These are phyloP conservation scores for Aspidoscelis tigris DNA, from an alignment of 2,113 vertebrate species.

Conservation along the genomic window DNA sequence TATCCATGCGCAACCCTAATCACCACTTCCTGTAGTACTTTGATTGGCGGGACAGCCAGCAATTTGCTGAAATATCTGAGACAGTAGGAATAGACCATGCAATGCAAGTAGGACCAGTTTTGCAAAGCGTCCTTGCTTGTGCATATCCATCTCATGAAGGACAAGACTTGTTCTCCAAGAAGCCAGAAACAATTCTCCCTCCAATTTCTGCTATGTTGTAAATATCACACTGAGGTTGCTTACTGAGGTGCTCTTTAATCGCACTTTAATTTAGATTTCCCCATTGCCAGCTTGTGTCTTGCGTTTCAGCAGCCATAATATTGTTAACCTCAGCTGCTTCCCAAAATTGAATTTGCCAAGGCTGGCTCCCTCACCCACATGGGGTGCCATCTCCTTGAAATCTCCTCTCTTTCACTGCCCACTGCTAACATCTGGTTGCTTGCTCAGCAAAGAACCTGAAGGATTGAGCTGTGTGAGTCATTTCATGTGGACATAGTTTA, in stretches of 20 bases:
- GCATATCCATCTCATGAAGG: background rate
- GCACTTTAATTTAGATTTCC: background rate
- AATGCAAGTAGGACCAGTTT: background rate
- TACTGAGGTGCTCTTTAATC: background rate
- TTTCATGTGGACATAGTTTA: background rate
- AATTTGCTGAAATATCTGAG: background rate
- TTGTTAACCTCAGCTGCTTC: background rate
- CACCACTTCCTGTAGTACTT: too few relatives aligned
- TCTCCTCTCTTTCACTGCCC: background rate
- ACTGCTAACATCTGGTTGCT: background rate
- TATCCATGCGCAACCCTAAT: too few relatives aligned
- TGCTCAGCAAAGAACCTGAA: background rate
- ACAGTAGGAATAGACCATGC: background rate
- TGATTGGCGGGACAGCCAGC: too few relatives aligned
- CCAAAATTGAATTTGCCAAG: background rate
- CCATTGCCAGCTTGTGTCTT: background rate
- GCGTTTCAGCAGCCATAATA: background rate
- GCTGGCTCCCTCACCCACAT: fast-evolving
- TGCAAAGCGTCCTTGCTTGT: background rate
- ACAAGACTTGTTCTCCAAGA: background rate
- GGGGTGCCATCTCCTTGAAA: background rate
- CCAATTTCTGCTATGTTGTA: background rate
- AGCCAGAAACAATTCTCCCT: slow-evolving; percentile 9
- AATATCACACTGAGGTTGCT: background rate
- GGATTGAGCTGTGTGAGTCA: background rate